These are phyloP conservation scores for Nemapogon koenigi DNA, from an alignment of 2,888 invertebrate species.

Conservation along the genomic window DNA sequence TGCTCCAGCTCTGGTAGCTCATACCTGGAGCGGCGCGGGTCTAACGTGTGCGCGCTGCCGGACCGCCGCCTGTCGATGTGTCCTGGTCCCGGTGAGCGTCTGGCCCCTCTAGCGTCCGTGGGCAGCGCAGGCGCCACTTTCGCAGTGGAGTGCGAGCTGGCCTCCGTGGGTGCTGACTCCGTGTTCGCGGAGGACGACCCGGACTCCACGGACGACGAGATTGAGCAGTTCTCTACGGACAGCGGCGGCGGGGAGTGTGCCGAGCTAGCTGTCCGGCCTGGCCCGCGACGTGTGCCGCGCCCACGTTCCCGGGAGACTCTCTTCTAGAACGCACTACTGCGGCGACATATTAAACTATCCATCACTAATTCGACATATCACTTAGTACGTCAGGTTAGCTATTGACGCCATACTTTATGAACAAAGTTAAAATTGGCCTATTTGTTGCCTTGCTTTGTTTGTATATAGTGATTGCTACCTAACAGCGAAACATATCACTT, in stretches of 20 bases:
- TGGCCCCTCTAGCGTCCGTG: constrained; percentile 81
- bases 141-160: constrained; percentile 73
- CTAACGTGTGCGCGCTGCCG: constrained; percentile 76
- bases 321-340: constrained; percentile 64
- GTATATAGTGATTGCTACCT: too few species aligned
- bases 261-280: constrained; percentile 45
- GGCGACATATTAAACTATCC: constrained; percentile 41
- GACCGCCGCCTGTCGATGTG: constrained; percentile 85
- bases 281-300: constrained; percentile 33
- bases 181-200: constrained; percentile 77
- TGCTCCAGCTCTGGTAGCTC: constrained; percentile 87
- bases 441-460: too few species aligned
- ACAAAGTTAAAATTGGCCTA: too few species aligned
- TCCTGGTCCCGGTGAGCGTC: constrained; percentile 67
- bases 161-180: constrained; percentile 78
- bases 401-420: too few species aligned
- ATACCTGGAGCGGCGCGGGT: constrained; percentile 81
- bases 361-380: constrained; percentile 12
- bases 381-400: neutral
- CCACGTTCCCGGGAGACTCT: constrained; percentile 82
- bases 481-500: too few species aligned
- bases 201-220: constrained; percentile 83
- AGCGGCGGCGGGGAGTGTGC: constrained; percentile 69
- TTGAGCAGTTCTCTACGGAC: constrained; percentile 84
- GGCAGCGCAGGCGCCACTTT: constrained; percentile 77